Evolutionary conservation across 2,888 invertebrate species (phyloP).

Genomic region (Carterocephalus palaemon): DNA sequence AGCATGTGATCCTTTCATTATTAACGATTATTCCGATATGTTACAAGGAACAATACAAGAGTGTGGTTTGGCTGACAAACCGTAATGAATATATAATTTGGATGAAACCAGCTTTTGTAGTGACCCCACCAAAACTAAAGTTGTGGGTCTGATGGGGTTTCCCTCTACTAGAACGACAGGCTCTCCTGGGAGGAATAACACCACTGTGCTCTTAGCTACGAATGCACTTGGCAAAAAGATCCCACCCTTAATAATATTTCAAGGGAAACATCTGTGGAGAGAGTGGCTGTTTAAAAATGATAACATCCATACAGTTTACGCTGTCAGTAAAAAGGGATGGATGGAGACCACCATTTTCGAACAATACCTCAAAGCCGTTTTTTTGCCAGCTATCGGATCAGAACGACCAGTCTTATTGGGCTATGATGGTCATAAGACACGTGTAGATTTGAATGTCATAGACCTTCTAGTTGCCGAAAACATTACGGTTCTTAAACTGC

Average conservation of each 20-base stretch:
- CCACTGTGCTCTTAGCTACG: conserved; percentile 31
- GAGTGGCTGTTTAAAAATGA: conserved; percentile 29
- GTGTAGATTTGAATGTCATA: conserved; percentile 33
- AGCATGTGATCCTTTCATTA: conserved; percentile 27
- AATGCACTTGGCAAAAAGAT: conserved; percentile 35
- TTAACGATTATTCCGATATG: conserved; percentile 28
- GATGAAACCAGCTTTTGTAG: conserved; percentile 33
- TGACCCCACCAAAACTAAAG: conserved; percentile 32
- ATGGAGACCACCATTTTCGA: conserved; percentile 35
- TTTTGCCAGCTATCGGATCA: conserved; percentile 23
- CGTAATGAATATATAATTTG: conserved; percentile 30
- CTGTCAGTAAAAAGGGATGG: conserved; percentile 29
- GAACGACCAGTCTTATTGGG: conserved; percentile 34
- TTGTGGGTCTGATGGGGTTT: conserved; percentile 31
- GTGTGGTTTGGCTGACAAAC: conserved; percentile 23
- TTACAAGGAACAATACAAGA: conserved; percentile 24
- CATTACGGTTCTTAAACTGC: conserved; percentile 21
- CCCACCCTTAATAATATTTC: conserved; percentile 36
- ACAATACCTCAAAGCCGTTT: conserved; percentile 33
- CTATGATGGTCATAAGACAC: conserved; percentile 39
- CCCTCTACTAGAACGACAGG: conserved; percentile 31
- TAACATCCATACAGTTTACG: conserved; percentile 22
- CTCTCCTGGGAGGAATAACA: conserved; percentile 34
- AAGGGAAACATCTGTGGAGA: conserved; percentile 32
- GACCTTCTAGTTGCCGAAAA: neutral